Percentiles rank a stretch among this genome's conserved stretches.
These are phyloP conservation scores for Spea hammondii DNA, from an alignment of 2,797 vertebrate species.

Conservation along the genomic window DNA sequence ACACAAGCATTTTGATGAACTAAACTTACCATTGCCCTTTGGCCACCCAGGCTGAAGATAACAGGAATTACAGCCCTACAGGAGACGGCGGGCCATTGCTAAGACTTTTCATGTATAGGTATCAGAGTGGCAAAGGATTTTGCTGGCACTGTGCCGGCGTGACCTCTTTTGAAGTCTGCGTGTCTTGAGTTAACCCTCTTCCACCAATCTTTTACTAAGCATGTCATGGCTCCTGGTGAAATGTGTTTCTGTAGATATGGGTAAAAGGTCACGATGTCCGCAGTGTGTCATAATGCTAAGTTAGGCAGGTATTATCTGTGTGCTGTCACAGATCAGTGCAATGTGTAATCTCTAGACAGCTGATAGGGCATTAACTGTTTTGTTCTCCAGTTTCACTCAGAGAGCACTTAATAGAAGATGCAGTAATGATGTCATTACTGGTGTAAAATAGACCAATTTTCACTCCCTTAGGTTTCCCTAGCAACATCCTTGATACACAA, in stretches of 20 bases:
- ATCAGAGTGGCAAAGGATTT: too few relatives aligned
- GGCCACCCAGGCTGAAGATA: too few relatives aligned
- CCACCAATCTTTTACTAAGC: too few relatives aligned
- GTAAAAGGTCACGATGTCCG: constrained; percentile 2
- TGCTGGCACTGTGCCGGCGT: too few relatives aligned
- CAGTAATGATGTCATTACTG: constrained; percentile 18
- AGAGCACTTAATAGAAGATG: not conserved
- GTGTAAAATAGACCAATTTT: constrained; percentile 5
- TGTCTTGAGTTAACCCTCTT: too few relatives aligned
- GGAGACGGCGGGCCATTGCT: too few relatives aligned
- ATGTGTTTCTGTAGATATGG: not conserved
- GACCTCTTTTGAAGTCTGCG: too few relatives aligned
- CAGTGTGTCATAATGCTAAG: not conserved
- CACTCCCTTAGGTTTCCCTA: constrained; percentile 8
- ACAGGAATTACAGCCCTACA: too few relatives aligned
- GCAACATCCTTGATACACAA: constrained; percentile 18
- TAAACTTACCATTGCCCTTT: too few relatives aligned
- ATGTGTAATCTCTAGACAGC: not conserved
- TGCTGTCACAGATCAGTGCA: not conserved
- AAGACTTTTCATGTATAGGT: too few relatives aligned
- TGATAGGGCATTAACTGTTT: not conserved
- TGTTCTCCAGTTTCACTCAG: not conserved
- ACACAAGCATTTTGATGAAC: too few relatives aligned
- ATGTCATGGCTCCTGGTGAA: too few relatives aligned
- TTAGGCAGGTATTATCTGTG: not conserved